Evolutionary conservation across 2,797 vertebrate species (phyloP), one percentile per base, ranked within the genome.

Genomic region (Crenuchus spilurus): DNA sequence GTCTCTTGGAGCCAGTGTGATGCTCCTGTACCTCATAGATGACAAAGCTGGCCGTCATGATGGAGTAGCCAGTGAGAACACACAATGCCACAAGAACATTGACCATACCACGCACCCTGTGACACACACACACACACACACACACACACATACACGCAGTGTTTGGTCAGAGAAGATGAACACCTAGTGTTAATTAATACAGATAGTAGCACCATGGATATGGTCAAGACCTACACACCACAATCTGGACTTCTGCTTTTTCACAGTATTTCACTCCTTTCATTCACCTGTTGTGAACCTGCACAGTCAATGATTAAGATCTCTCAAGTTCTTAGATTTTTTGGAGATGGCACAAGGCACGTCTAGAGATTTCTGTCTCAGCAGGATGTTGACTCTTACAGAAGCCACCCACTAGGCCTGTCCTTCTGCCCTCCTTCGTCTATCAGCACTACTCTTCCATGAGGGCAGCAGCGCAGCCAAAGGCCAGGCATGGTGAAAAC

Each of bases 1-100:
- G 87, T 81, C 94, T 94, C 84, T 97, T 98, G 82, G 94, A 93
- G 77, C 97, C 96, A 11, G 86, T 96, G 84, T 96, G 94, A 83
- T 97, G 94, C 73, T 99, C 98, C 60, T 80, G 94, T 24, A 98
- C 95, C 63, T 96, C 94, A 1, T 98, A 98, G 84, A 95, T 93
- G 84, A 93, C 95, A 58, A 99, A 98, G 82, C 97, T 98, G 78
- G 96, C 93, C 0, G 94, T 96, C 20, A 93, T 96, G 92, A 99
- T 97, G 28, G 97, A 96, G 84, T 92, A 99, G 22, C 96, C 98
- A 30, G 94, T 94, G 87, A 99, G 85, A 82, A 98, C 87, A 60
- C 94, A 98, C 82, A 98, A 84, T 0, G 94, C 95, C 81, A 97
- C 92, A 13, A 98, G 89, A 82, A 96, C 91, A 83, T 95, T 94